Conservation (phyloP, 1,140 invertebrate genomes). For the Lordiphosa collinella region DNA sequence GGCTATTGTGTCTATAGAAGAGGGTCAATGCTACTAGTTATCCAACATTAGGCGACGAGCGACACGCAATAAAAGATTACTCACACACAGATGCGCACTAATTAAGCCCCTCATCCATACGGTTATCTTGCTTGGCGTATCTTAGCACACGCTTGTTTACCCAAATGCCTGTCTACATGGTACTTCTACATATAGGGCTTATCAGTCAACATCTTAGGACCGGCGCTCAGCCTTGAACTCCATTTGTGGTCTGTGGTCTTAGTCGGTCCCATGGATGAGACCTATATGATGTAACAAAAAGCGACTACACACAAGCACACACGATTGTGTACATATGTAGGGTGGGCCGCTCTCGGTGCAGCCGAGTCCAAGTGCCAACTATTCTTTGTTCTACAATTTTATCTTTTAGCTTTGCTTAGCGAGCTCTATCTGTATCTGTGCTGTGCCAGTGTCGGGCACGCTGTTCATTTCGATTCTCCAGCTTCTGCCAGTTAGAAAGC, state of each 20-base stretch:
- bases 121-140: constrained; percentile 2
- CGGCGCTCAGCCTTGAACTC: constrained; percentile 4
- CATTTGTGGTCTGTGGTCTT: constrained; percentile 2
- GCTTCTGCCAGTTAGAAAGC: background rate
- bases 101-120: background rate
- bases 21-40: constrained; percentile 59
- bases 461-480: background rate
- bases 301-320: background rate
- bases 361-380: constrained; percentile 10
- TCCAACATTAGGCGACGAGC: background rate
- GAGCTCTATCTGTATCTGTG: background rate
- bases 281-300: background rate
- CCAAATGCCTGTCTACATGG: background rate
- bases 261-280: background rate
- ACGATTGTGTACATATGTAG: background rate
- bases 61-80: background rate
- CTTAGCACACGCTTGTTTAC: background rate
- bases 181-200: background rate
- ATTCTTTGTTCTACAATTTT: constrained; percentile 24
- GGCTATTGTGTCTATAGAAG: constrained; percentile 43
- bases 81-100: background rate
- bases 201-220: background rate
- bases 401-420: constrained; percentile 11
- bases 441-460: background rate
- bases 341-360: constrained; percentile 5